phyloP scores from a whole-genome alignment of 2,113 vertebrate genomes.

The Hydropotes inermis region DNA sequence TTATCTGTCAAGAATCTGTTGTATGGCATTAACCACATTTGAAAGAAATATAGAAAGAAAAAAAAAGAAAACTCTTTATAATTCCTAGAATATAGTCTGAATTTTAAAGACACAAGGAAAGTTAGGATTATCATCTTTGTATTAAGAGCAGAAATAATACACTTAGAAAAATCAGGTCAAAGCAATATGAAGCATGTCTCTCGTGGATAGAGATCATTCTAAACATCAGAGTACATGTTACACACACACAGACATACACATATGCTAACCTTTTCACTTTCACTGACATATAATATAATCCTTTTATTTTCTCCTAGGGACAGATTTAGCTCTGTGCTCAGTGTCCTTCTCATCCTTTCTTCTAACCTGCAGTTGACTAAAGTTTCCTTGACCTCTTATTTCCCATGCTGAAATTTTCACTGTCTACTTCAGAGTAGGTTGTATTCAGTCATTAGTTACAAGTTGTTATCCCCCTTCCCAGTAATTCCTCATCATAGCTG shows the following conservation, averaged over 20 bases:
- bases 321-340: background rate
- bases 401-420: background rate
- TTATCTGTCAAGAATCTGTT: background rate
- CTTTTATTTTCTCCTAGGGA: background rate
- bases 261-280: background rate
- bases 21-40: background rate
- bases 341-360: background rate
- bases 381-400: background rate
- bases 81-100: background rate
- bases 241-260: background rate
- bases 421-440: background rate
- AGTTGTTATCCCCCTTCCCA: background rate
- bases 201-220: background rate
- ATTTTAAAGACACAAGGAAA: background rate
- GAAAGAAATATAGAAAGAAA: background rate
- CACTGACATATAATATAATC: background rate
- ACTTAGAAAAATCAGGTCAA: background rate
- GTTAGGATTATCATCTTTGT: background rate
- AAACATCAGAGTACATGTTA: background rate
- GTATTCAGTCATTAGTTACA: background rate
- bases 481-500: background rate
- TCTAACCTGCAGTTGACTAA: background rate
- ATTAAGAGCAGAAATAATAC: background rate
- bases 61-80: background rate
- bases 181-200: background rate